Percentiles rank a stretch among this genome's conserved stretches.
phyloP scores from a whole-genome alignment of 2,888 invertebrate genomes.

The Eubasilissa splendida region DNA sequence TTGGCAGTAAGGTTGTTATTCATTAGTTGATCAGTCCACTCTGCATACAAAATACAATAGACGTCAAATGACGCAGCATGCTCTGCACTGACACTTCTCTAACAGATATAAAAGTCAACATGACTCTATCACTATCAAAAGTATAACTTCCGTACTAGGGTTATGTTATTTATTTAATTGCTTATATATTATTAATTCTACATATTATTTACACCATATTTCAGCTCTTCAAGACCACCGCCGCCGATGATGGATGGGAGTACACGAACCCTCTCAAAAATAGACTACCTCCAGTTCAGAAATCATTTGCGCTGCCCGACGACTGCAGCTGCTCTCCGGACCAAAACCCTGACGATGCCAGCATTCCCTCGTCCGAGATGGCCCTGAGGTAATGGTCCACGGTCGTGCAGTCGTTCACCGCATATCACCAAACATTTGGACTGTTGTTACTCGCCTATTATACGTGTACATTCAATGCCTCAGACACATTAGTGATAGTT shows the following conservation, averaged over 20 bases:
- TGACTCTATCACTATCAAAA: too few species aligned
- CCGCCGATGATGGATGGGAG: conserved; percentile 79
- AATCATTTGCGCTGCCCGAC: neutral
- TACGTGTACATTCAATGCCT: neutral
- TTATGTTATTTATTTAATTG: too few species aligned
- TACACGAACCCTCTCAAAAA: conserved; percentile 71
- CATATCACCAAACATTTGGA: conserved; percentile 45
- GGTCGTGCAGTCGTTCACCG: conserved; percentile 29
- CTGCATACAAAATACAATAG: too few species aligned
- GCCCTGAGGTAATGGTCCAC: conserved; percentile 53
- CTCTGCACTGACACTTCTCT: too few species aligned
- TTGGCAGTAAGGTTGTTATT: too few species aligned
- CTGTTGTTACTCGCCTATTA: neutral
- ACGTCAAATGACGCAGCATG: too few species aligned
- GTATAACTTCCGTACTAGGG: too few species aligned
- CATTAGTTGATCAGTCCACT: too few species aligned
- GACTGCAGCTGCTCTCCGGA: neutral
- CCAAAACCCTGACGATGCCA: neutral
- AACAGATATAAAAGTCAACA: too few species aligned
- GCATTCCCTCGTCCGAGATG: conserved; percentile 41
- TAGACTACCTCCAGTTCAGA: conserved; percentile 62
- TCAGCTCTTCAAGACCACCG: conserved; percentile 80
- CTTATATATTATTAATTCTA: too few species aligned
- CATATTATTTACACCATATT: conserved; percentile 36
- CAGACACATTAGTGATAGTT: neutral